These are phyloP conservation scores for Brachionus asplanchnoidis DNA, from an alignment of 1,140 invertebrate species.

Conservation along the genomic window DNA sequence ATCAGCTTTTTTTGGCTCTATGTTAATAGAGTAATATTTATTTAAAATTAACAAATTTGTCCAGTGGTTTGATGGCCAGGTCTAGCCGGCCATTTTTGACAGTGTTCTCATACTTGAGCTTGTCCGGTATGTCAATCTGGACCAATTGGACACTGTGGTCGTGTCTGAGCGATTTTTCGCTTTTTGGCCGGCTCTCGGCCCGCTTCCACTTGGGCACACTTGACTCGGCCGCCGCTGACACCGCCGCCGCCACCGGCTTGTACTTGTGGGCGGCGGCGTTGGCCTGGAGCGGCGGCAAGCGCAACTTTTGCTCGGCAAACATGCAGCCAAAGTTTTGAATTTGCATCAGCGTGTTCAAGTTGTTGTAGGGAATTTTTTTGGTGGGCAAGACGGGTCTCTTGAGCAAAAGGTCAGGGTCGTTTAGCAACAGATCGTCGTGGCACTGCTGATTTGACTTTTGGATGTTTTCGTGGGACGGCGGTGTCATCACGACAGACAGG, in stretches of 20 bases:
- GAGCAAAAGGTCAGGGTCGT: background rate
- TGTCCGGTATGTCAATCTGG: background rate
- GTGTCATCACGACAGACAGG: slow-evolving; percentile 19
- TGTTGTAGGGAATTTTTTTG: background rate
- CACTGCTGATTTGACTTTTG: background rate
- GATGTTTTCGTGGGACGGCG: slow-evolving; percentile 27
- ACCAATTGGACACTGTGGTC: background rate
- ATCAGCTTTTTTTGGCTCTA: too few relatives aligned
- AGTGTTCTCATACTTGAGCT: background rate
- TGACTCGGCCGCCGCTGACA: too few relatives aligned
- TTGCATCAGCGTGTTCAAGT: background rate
- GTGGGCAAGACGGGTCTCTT: background rate
- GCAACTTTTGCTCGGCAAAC: background rate
- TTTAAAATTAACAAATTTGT: background rate
- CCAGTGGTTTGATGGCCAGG: background rate
- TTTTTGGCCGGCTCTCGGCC: background rate
- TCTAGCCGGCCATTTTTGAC: background rate
- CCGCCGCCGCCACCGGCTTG: background rate
- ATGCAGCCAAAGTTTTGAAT: background rate
- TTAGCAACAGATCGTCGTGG: background rate
- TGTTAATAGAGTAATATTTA: too few relatives aligned
- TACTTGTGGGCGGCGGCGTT: background rate
- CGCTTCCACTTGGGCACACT: background rate
- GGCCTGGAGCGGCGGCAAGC: background rate
- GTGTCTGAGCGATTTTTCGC: background rate